Base-by-base conservation (phyloP, 2,797 vertebrate species). In the Hoplostethus mediterraneus region DNA sequence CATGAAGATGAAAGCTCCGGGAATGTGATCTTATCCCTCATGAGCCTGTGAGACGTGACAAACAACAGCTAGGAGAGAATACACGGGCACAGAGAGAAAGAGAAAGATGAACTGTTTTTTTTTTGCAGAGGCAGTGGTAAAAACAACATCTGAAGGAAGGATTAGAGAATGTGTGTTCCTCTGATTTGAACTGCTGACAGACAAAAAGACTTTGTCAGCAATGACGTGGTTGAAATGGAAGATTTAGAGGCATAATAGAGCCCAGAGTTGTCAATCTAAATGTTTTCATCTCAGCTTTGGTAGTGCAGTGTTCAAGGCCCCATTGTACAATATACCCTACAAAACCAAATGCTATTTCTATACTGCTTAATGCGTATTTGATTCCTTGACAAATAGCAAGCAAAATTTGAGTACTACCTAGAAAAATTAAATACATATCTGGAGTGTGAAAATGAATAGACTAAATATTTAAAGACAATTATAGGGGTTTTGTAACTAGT, bases 91-190 rank as follows among this genome's bases (percentile, higher is more conserved):
- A 31, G 49, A 82, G 54, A 72, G 72, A 79, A 56, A 56, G 66
- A 83, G 59, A 63, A 12, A 56, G 17, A 66, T n/a, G 28, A 33
- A 31, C 12, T 53, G 42, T 71, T 38, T 53, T 61, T 76, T 71
- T 69, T 74, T 44, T 36, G 5, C 44, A 80, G 58, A 79, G 70
- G 83, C 73, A 49, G 72, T 33, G 21, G 60, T 62, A 71, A 79
- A 83, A 78, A 86, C 80, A 86, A 85, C 67, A 79, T 87, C 70
- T 86, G 65, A 85, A 69, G 67, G 40, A 80, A 30, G 80, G 73
- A 87, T 87, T 80, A 87, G 59, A 86, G 72, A 44, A 77, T 77
- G 51, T 80, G 73, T 73, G 52, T 73, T 80, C 42, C 16, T 79
- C 31, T 66, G 65, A 75, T 83, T 83, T 77, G 67, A 86, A 82